Conservation (phyloP, 2,888 invertebrate genomes). For the Napeogenes sylphis region DNA sequence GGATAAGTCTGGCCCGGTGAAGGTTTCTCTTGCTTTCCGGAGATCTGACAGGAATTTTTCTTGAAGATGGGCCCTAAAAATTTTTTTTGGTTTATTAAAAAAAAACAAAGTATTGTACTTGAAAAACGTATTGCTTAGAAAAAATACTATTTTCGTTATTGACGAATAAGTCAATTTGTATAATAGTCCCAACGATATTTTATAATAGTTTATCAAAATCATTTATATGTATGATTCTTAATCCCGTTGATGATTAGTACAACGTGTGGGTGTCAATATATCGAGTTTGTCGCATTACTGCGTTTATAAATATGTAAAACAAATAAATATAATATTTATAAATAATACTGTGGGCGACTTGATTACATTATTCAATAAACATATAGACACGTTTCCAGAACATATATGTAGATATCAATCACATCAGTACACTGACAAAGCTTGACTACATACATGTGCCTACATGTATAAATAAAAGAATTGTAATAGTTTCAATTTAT, state of each 20-base stretch:
- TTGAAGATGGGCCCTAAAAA: constrained; percentile 92
- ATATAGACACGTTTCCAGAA: not conserved
- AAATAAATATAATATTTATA: constrained; percentile 1
- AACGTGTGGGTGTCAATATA: not conserved
- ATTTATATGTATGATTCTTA: not conserved
- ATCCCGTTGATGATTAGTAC: not conserved
- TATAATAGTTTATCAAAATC: no score
- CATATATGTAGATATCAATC: no score
- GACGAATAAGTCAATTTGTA: no score
- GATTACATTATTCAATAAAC: constrained; percentile 22
- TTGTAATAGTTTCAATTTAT: no score
- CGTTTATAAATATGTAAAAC: constrained; percentile 4
- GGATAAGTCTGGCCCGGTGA: constrained; percentile 88
- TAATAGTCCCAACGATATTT: no score
- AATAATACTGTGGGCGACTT: constrained; percentile 17
- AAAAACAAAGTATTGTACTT: no score
- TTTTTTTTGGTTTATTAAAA: not conserved
- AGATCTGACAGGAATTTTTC: constrained; percentile 97
- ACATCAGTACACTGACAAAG: no score
- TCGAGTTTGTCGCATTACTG: constrained; percentile 1
- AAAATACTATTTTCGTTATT: no score
- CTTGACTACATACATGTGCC: no score
- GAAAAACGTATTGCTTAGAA: not conserved
- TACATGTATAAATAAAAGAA: no score
- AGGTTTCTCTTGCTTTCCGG: constrained; percentile 92